These are phyloP conservation scores for Chromis chromis DNA, from an alignment of 2,797 vertebrate species.

Conservation along the genomic window DNA sequence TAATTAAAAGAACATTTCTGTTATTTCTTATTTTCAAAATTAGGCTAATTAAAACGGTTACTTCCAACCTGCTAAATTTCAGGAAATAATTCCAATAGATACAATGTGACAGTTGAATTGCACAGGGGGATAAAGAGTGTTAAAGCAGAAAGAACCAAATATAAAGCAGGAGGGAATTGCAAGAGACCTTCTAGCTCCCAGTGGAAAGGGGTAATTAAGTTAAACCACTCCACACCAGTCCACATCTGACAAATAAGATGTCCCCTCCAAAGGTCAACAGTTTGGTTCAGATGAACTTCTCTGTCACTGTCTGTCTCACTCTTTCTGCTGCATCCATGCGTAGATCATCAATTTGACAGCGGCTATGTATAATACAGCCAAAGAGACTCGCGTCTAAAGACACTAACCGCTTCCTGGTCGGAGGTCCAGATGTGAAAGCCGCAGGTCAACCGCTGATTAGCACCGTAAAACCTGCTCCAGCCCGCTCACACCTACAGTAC, in stretches of 20 bases:
- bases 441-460: slow-evolving; percentile 58
- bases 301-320: neutral
- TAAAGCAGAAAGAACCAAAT: slow-evolving; percentile 20
- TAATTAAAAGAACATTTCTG: too few species aligned
- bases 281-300: slow-evolving; percentile 52
- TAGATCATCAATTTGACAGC: slow-evolving; percentile 22
- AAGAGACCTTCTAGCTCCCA: slow-evolving; percentile 64
- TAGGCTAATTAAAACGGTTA: slow-evolving; percentile 1
- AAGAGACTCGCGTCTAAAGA: slow-evolving; percentile 22
- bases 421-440: slow-evolving; percentile 60
- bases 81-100: neutral
- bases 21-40: neutral
- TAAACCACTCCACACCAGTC: slow-evolving; percentile 58
- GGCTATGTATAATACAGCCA: neutral
- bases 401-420: slow-evolving; percentile 56
- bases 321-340: slow-evolving; percentile 15
- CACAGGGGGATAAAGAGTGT: slow-evolving; percentile 10
- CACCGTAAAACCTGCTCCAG: slow-evolving; percentile 54
- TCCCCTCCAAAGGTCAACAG: slow-evolving; percentile 62
- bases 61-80: neutral
- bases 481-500: slow-evolving; percentile 51
- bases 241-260: slow-evolving; percentile 64
- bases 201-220: slow-evolving; percentile 65
- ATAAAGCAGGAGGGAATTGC: slow-evolving; percentile 60
- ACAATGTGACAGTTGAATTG: slow-evolving; percentile 16